These are phyloP conservation scores for Megaustenia siamemsis DNA, from an alignment of 2,888 invertebrate genomes.

Conservation along the genomic window DNA sequence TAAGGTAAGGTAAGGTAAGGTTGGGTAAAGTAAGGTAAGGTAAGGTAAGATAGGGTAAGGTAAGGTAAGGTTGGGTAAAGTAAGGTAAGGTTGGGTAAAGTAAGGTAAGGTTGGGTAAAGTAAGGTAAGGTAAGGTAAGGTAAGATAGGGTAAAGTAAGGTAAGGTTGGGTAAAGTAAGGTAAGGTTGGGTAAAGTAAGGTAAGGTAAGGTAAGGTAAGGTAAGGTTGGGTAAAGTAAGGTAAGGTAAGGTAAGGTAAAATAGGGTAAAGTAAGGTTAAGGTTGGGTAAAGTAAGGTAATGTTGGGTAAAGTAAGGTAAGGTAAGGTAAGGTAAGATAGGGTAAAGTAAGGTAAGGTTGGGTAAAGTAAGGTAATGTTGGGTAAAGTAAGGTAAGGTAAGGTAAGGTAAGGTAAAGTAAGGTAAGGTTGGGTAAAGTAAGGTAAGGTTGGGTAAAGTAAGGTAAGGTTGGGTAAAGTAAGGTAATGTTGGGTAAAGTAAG, in stretches of 20 bases:
- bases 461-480: no score
- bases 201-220: background rate
- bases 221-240: background rate
- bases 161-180: background rate
- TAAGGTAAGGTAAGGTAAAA: no score
- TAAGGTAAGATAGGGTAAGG: background rate
- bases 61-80: background rate
- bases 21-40: background rate
- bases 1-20: background rate
- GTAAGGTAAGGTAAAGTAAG: background rate
- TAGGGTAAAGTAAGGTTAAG: no score
- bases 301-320: background rate
- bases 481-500: no score
- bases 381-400: conserved; percentile 13
- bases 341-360: conserved; percentile 15
- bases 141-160: conserved; percentile 4
- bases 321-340: background rate
- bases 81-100: background rate
- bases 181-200: no score
- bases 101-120: conserved; percentile 17
- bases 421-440: background rate
- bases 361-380: no score
- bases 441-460: conserved; percentile 4
- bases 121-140: conserved; percentile 16
- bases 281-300: background rate